phyloP scores from a whole-genome alignment of 2,888 invertebrate species.

The Sclerodermus sp. region DNA sequence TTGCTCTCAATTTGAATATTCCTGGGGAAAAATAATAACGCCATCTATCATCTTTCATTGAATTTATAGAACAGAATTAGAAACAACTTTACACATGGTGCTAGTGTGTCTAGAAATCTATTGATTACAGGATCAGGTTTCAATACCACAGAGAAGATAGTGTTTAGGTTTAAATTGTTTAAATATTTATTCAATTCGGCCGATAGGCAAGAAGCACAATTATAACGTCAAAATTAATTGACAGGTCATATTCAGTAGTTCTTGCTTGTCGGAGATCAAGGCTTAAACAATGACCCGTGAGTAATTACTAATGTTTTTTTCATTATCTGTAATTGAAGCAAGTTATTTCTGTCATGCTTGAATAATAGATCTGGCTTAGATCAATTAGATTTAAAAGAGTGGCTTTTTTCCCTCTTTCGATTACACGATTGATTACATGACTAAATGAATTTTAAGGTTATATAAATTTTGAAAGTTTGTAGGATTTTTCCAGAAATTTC shows the following conservation, averaged over 20 bases:
- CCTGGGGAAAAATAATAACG: too few species aligned
- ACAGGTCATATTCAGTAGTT: slow-evolving; percentile 37
- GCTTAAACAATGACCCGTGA: slow-evolving; percentile 54
- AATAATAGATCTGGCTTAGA: not conserved
- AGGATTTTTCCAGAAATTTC: not conserved
- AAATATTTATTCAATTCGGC: too few species aligned
- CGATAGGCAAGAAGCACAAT: too few species aligned
- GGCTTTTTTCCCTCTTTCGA: not conserved
- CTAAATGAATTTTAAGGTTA: not conserved
- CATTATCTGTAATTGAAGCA: not conserved
- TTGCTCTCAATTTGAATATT: too few species aligned
- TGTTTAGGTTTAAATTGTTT: too few species aligned
- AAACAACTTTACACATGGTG: too few species aligned
- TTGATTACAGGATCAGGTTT: too few species aligned
- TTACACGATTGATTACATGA: not conserved
- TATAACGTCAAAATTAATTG: not conserved
- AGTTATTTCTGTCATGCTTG: not conserved
- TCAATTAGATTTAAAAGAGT: not conserved
- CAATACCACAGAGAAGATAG: too few species aligned
- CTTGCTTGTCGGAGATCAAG: slow-evolving; percentile 55
- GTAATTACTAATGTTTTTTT: slow-evolving; percentile 20
- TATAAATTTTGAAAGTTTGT: not conserved
- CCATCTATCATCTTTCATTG: too few species aligned
- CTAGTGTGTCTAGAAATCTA: too few species aligned
- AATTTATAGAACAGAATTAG: too few species aligned